Conservation (phyloP, 1,140 invertebrate species). For the Procambarus virginalis region DNA sequence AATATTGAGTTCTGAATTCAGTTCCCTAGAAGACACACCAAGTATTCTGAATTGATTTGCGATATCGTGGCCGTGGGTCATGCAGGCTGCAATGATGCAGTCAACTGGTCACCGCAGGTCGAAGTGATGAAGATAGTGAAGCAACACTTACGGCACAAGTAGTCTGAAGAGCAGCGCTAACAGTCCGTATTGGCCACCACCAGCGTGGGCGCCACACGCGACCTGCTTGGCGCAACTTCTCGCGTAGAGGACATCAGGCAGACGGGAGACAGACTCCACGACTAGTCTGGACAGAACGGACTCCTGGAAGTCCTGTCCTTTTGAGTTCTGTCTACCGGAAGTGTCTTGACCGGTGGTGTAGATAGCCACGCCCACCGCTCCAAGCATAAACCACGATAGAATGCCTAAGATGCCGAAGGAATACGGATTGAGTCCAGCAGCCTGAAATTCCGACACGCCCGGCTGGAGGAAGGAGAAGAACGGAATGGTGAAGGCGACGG, state of each 20-base stretch:
- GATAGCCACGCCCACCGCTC: conserved; percentile 61
- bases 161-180: conserved; percentile 56
- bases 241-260: conserved; percentile 52
- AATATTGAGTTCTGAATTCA: too few species aligned
- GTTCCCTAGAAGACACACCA: too few species aligned
- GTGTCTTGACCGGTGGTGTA: conserved; percentile 67
- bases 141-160: conserved; percentile 62
- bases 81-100: too few species aligned
- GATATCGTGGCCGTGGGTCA: too few species aligned
- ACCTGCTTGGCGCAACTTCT: conserved; percentile 56
- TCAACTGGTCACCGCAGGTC: too few species aligned
- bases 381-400: conserved; percentile 63
- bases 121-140: background rate
- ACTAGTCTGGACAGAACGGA: conserved; percentile 27
- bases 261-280: conserved; percentile 37
- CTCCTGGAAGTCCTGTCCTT: conserved; percentile 16
- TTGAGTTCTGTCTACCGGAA: background rate
- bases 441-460: conserved; percentile 60
- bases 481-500: conserved; percentile 72
- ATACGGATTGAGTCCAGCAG: conserved; percentile 52
- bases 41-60: too few species aligned
- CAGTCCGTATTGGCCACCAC: conserved; percentile 50
- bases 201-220: conserved; percentile 62
- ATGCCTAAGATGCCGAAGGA: conserved; percentile 64
- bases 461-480: conserved; percentile 72